These are phyloP conservation scores for Neopipo cinnamomea DNA, from an alignment of 2,113 vertebrate genomes.

Conservation along the genomic window DNA sequence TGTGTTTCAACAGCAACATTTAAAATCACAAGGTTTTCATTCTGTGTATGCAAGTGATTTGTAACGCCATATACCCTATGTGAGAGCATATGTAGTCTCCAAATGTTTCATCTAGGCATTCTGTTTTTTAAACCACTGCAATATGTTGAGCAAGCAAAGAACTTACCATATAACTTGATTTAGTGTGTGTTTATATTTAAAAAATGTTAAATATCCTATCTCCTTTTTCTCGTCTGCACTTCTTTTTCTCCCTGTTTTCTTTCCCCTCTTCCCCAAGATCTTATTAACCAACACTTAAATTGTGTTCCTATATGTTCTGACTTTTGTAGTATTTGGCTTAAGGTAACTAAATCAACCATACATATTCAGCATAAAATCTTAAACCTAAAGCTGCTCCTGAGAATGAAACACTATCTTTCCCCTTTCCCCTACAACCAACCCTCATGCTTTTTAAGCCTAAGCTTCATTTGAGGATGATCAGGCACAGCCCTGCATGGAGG, in stretches of 20 bases:
- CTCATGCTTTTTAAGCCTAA: not conserved
- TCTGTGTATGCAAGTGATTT: conserved; percentile 3
- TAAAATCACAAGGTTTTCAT: conserved; percentile 22
- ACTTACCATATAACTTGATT: not conserved
- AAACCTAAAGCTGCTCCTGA: not conserved
- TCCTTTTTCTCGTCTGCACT: not conserved
- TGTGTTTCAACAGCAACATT: conserved; percentile 12
- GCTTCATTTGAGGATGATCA: not conserved
- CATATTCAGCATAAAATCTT: not conserved
- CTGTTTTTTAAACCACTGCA: conserved; percentile 54
- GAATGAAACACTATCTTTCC: not conserved
- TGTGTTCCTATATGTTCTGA: not conserved
- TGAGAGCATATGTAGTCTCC: conserved; percentile 46
- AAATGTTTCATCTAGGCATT: conserved; percentile 47
- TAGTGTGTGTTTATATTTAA: not conserved
- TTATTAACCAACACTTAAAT: not conserved
- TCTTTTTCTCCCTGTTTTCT: not conserved
- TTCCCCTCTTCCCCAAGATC: not conserved
- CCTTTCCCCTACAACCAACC: not conserved
- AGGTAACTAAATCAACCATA: not conserved
- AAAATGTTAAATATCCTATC: conserved; percentile 27
- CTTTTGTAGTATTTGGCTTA: not conserved
- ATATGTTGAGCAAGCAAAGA: conserved; percentile 34
- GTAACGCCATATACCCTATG: not conserved
- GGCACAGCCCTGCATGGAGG: not conserved